Evolutionary conservation across 2,797 vertebrate genomes (phyloP).

Genomic region (Botia kubotai): DNA sequence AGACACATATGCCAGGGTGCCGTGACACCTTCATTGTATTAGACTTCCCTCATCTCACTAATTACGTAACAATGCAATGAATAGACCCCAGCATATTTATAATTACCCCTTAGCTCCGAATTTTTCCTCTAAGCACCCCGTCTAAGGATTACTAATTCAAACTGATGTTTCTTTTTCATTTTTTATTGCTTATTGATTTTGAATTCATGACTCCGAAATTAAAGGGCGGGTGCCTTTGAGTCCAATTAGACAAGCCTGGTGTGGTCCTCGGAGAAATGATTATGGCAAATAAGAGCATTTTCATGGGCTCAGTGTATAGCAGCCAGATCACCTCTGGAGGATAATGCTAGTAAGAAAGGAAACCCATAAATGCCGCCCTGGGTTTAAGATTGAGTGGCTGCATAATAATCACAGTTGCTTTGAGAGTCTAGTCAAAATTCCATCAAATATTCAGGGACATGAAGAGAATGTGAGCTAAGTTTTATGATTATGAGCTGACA

Average conservation of each 20-base stretch:
- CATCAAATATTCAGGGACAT: constrained; percentile 41
- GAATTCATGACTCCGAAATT: constrained; percentile 53
- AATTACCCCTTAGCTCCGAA: constrained; percentile 19
- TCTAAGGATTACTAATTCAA: constrained; percentile 41
- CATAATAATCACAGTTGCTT: constrained; percentile 46
- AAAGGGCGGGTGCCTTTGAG: constrained; percentile 61
- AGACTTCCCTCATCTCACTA: constrained; percentile 15
- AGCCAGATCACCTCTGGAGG: constrained; percentile 54
- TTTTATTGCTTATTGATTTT: constrained; percentile 44
- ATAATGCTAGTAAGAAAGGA: constrained; percentile 29
- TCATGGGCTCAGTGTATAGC: constrained; percentile 62
- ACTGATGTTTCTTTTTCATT: constrained; percentile 17
- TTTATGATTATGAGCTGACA: constrained; percentile 39
- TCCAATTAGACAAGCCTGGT: constrained; percentile 71
- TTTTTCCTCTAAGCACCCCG: neutral
- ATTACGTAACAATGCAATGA: constrained; percentile 20
- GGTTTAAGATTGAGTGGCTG: constrained; percentile 44
- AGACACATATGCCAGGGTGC: neutral
- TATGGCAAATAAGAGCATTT: constrained; percentile 64
- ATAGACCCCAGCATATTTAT: constrained; percentile 19
- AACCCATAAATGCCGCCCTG: constrained; percentile 25
- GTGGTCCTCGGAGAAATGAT: constrained; percentile 63
- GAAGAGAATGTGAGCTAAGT: constrained; percentile 1
- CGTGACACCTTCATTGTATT: constrained; percentile 7
- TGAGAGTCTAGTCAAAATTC: constrained; percentile 45